Evolutionary conservation across 1,140 invertebrate genomes (phyloP).

Genomic region (Ericerus pela): DNA sequence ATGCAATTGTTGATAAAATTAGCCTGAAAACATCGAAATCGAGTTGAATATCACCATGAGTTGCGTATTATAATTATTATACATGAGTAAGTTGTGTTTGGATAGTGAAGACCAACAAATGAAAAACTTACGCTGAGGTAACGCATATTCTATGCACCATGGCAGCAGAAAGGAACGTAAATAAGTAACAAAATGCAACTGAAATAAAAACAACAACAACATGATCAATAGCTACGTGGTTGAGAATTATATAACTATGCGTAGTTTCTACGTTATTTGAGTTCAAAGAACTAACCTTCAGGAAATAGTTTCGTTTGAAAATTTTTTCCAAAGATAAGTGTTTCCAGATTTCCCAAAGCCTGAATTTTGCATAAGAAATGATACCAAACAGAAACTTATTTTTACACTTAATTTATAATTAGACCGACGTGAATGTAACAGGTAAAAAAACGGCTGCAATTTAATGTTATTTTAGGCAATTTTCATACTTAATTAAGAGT

Average conservation of each 20-base stretch:
- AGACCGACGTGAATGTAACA: too few species aligned
- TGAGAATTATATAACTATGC: background rate
- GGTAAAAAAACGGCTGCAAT: too few species aligned
- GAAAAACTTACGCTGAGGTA: conserved; percentile 60
- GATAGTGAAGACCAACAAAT: conserved; percentile 17
- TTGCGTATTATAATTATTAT: too few species aligned
- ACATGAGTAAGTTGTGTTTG: too few species aligned
- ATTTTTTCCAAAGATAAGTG: conserved; percentile 58
- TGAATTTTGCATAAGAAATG: too few species aligned
- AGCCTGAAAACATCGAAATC: conserved; percentile 41
- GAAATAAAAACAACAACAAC: conserved; percentile 30
- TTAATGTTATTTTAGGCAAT: too few species aligned
- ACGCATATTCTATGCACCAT: conserved; percentile 77
- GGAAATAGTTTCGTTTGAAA: conserved; percentile 71
- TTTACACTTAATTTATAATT: too few species aligned
- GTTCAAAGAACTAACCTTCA: conserved; percentile 43
- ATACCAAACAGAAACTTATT: too few species aligned
- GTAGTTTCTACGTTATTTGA: too few species aligned
- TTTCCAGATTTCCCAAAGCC: conserved; percentile 71
- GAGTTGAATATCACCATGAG: too few species aligned
- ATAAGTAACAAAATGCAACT: conserved; percentile 48
- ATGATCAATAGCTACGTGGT: background rate
- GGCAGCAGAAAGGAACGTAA: conserved; percentile 59
- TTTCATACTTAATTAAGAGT: too few species aligned
- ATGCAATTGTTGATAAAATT: conserved; percentile 58